Evolutionary conservation across 2,888 invertebrate genomes (phyloP), one percentile per base, ranked within the genome.

Genomic region (Caenorhabditis auriculariae): DNA sequence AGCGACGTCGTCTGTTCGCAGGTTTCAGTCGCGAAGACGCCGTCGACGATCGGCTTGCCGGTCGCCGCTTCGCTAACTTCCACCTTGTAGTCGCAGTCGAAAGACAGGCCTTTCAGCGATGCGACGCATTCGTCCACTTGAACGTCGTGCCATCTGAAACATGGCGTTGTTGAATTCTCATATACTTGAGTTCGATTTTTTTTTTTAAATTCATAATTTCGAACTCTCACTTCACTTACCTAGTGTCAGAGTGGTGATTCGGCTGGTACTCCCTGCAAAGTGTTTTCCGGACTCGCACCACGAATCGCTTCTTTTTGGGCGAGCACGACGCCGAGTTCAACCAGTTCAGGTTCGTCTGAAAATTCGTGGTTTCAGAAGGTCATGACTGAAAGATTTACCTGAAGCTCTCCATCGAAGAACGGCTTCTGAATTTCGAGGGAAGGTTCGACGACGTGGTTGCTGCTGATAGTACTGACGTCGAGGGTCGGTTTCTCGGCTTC

Each of bases 31-130:
- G 68, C 54, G 51, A 75, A 75, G 9, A 68, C 51, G 4, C 61
- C 63, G 41, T 57, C 48, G 4, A 62, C 63, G 9, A 69, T 47
- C 7, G 54, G 35, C 4, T 48, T 42, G 3, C 54, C 56, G 28
- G 62, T 52, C 6, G 44, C 6, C 0, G 55, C 24, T 7, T 54
- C 55, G 0, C 51, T 51, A 2, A 58, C 43, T 39, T 58, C 57
- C 12, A 78, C 71, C 38, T 63, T 58, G 43, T 77, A 77, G 28
- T 77, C 75, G 49, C 77, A 77, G 27, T 67, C 66, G 51, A 77
- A 77, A 6, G 66, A 61, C 0, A 77, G 62, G 7, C 74, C 66
- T 21, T 66, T 71, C 21, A 77, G 51, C 2, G 56, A 17, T 6
- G 71, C 72, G 3, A 69, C 60, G 47, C 77, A 77, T 17, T 78